phyloP scores from a whole-genome alignment of 1,140 invertebrate genomes.

The Drosophila sturtevanti region DNA sequence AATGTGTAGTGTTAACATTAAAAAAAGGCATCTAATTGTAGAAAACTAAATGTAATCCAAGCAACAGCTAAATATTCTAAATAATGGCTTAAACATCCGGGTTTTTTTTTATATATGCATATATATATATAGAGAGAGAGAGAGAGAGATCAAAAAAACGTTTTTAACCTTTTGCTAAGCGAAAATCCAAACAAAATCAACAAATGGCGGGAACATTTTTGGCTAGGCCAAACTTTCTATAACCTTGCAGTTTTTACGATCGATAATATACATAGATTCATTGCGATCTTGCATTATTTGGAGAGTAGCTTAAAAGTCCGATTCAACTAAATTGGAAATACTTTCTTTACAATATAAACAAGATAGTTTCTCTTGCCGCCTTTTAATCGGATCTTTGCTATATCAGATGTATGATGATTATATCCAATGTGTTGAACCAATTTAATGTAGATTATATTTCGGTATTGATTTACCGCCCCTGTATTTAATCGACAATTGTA shows the following conservation, averaged over 20 bases:
- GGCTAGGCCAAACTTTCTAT: not conserved
- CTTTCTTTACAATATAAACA: no score
- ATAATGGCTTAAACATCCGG: constrained; percentile 48
- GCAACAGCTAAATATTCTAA: constrained; percentile 54
- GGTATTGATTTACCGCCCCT: no score
- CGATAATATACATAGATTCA: not conserved
- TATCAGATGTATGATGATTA: no score
- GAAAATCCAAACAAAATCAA: not conserved
- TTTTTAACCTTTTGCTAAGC: not conserved
- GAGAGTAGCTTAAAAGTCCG: not conserved
- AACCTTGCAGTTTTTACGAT: not conserved
- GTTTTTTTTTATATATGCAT: constrained; percentile 19
- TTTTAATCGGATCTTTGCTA: no score
- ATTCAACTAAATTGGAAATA: no score
- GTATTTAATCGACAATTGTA: not conserved
- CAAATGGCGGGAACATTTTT: not conserved
- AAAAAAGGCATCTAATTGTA: constrained; percentile 25
- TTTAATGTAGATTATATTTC: no score
- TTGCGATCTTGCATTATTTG: not conserved
- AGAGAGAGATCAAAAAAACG: constrained; percentile 1
- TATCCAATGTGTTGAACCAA: no score
- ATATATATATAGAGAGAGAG: not conserved
- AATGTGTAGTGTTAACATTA: constrained; percentile 76
- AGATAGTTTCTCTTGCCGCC: no score
- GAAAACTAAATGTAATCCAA: constrained; percentile 35